Conservation (phyloP, 2,113 vertebrate genomes). For the Rhinoderma darwinii region DNA sequence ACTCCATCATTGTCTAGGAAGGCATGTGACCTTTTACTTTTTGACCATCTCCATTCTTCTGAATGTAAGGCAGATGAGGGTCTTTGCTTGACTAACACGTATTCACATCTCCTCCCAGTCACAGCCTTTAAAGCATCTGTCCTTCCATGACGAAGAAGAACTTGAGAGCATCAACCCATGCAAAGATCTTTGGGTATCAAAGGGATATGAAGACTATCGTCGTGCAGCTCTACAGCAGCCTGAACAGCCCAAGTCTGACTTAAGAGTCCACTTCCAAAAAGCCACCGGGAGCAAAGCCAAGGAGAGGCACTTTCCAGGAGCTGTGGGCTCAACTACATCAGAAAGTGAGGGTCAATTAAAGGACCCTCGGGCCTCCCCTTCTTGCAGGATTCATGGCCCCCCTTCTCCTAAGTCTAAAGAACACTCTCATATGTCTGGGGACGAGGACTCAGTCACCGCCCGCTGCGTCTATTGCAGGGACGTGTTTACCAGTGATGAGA, state of each 20-base stretch:
- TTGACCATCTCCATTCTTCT: background rate
- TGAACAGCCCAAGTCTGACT: slow-evolving; percentile 73
- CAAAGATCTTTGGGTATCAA: slow-evolving; percentile 84
- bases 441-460: slow-evolving; percentile 65
- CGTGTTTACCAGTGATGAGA: slow-evolving; percentile 84
- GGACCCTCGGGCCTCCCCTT: slow-evolving; percentile 64
- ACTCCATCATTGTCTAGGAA: too few relatives aligned
- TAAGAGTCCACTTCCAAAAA: slow-evolving; percentile 83
- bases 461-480: slow-evolving; percentile 92
- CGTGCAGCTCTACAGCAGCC: slow-evolving; percentile 74
- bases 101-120: slow-evolving; percentile 70
- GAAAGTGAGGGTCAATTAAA: slow-evolving; percentile 66
- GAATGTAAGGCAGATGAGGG: background rate
- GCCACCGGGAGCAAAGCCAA: slow-evolving; percentile 68
- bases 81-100: background rate
- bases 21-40: background rate
- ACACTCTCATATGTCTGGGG: slow-evolving; percentile 50
- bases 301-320: slow-evolving; percentile 60
- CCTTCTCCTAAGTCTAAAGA: slow-evolving; percentile 58
- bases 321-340: slow-evolving; percentile 61
- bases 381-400: slow-evolving; percentile 56
- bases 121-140: slow-evolving; percentile 77
- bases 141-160: slow-evolving; percentile 80
- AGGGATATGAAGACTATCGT: slow-evolving; percentile 90
- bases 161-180: slow-evolving; percentile 80